Evolutionary conservation across 2,888 invertebrate species (phyloP).

Genomic region (Leucophenga montana): DNA sequence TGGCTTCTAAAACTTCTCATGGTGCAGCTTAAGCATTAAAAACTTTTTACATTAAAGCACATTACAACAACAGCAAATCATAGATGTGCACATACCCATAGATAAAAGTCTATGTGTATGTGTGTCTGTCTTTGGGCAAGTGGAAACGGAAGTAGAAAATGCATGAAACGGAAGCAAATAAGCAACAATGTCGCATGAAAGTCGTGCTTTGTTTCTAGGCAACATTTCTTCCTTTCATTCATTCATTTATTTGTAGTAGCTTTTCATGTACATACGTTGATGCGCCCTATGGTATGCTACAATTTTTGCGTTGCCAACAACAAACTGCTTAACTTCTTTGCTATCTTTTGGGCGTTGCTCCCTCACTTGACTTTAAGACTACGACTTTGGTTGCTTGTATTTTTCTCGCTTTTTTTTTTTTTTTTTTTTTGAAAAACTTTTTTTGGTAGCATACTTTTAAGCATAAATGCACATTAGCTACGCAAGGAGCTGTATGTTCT

Average conservation of each 20-base stretch:
- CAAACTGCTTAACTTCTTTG: neutral
- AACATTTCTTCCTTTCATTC: constrained; percentile 19
- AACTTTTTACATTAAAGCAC: constrained; percentile 67
- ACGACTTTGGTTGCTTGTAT: neutral
- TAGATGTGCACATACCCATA: constrained; percentile 43
- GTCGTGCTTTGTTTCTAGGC: constrained; percentile 63
- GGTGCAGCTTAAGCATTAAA: constrained; percentile 64
- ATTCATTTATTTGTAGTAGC: neutral
- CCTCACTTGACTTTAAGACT: too few species aligned
- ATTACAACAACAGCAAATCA: constrained; percentile 67
- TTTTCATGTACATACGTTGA: neutral
- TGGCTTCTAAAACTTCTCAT: constrained; percentile 27
- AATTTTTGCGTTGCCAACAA: constrained; percentile 8
- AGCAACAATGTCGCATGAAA: constrained; percentile 66
- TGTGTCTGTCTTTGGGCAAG: neutral
- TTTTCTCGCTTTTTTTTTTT: neutral
- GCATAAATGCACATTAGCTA: constrained; percentile 62
- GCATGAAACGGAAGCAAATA: constrained; percentile 33
- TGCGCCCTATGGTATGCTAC: constrained; percentile 16
- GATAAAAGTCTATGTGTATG: neutral
- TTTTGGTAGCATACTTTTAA: constrained; percentile 55
- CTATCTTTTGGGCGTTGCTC: too few species aligned
- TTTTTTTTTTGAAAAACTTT: neutral
- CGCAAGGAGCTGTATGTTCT: constrained; percentile 57
- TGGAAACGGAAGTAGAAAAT: neutral